phyloP scores from a whole-genome alignment of 2,888 invertebrate genomes.

The Leptinotarsa peninsularis region DNA sequence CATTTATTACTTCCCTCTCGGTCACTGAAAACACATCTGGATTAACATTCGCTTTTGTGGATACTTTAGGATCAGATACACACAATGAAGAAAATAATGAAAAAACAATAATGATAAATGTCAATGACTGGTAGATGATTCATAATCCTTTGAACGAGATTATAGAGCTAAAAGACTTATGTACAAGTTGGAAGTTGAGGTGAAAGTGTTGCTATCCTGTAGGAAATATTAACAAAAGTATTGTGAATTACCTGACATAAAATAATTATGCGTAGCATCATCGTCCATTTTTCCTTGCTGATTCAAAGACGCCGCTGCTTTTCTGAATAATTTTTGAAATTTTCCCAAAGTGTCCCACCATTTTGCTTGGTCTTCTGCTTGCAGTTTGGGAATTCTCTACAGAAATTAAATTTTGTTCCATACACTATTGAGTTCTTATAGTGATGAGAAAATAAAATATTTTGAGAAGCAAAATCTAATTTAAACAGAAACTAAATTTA shows the following conservation, averaged over 20 bases:
- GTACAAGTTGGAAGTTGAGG: too few species aligned
- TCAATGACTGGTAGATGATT: too few species aligned
- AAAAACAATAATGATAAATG: too few species aligned
- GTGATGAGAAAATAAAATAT: too few species aligned
- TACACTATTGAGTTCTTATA: too few species aligned
- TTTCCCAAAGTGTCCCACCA: slow-evolving; percentile 98
- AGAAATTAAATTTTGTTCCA: slow-evolving; percentile 37
- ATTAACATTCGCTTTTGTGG: too few species aligned
- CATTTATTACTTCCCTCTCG: slow-evolving; percentile 97
- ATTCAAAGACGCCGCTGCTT: slow-evolving; percentile 88
- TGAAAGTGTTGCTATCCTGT: background rate
- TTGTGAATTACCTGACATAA: slow-evolving; percentile 88
- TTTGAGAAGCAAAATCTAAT: too few species aligned
- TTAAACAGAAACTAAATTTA: slow-evolving; percentile 56
- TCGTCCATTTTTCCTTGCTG: slow-evolving; percentile 88
- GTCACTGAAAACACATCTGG: slow-evolving; percentile 77
- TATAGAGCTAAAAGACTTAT: too few species aligned
- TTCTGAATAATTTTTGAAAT: slow-evolving; percentile 94
- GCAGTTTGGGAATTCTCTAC: slow-evolving; percentile 91
- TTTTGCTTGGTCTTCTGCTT: slow-evolving; percentile 94
- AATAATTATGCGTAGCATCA: slow-evolving; percentile 96
- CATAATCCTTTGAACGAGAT: too few species aligned
- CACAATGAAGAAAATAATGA: too few species aligned
- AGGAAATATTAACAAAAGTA: slow-evolving; percentile 15
- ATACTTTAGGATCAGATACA: too few species aligned